phyloP scores from a whole-genome alignment of 53 echinoderm and acorn worm species.

The Antedon mediterranea region DNA sequence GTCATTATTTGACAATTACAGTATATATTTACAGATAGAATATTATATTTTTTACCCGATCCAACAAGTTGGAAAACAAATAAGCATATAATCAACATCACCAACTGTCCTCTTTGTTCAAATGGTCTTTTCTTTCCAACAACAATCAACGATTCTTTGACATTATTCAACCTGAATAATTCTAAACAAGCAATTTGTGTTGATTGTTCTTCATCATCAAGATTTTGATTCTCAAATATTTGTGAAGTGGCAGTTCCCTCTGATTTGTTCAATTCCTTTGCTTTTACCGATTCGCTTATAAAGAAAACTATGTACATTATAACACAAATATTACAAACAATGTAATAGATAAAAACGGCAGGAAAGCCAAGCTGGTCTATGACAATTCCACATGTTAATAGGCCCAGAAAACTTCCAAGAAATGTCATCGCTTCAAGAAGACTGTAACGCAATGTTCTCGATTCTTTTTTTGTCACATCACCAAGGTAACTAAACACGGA shows the following conservation, averaged over 20 bases:
- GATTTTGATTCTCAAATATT: neutral
- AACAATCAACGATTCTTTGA: constrained; percentile 39
- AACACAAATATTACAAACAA: constrained; percentile 36
- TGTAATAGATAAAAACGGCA: constrained; percentile 66
- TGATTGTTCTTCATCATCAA: neutral
- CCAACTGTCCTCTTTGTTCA: constrained; percentile 44
- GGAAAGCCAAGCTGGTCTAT: constrained; percentile 72
- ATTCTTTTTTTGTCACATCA: constrained; percentile 47
- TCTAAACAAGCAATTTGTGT: constrained; percentile 30
- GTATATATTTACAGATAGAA: too few species aligned
- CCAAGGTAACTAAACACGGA: constrained; percentile 92
- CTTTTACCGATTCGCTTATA: constrained; percentile 51
- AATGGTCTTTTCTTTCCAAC: constrained; percentile 44
- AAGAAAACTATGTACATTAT: constrained; percentile 56
- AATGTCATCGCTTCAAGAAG: constrained; percentile 93
- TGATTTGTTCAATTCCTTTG: constrained; percentile 11
- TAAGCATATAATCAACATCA: constrained; percentile 48
- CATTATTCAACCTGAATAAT: constrained; percentile 41
- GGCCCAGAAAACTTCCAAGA: constrained; percentile 65
- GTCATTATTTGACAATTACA: too few species aligned
- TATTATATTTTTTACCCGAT: constrained; percentile 54
- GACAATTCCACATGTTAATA: constrained; percentile 58
- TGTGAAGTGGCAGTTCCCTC: constrained; percentile 19
- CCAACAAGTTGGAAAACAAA: constrained; percentile 71
- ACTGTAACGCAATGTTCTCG: constrained; percentile 61